Percentiles rank a stretch among this genome's conserved stretches.
These are phyloP conservation scores for Sciurus niger DNA, from an alignment of 2,113 vertebrate species.

Conservation along the genomic window DNA sequence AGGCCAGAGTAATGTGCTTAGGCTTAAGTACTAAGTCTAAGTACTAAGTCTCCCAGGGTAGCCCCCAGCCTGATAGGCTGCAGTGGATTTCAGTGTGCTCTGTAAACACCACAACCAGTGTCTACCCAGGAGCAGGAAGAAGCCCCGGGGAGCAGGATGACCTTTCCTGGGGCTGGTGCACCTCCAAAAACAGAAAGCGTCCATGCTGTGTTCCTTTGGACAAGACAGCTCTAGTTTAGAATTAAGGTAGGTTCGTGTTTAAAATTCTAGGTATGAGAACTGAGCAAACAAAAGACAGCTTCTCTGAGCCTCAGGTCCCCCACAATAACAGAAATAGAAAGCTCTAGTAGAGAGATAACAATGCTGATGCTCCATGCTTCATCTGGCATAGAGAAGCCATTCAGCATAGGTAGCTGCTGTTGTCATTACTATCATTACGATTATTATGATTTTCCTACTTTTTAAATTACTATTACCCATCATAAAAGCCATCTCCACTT, in stretches of 20 bases:
- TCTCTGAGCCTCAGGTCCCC: background rate
- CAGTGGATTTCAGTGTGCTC: background rate
- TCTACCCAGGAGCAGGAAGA: background rate
- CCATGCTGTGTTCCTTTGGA: background rate
- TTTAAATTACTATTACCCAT: background rate
- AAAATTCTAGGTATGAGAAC: background rate
- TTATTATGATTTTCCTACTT: background rate
- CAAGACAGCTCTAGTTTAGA: background rate
- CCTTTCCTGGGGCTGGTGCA: background rate
- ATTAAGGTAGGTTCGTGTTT: background rate
- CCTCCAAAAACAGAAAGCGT: background rate
- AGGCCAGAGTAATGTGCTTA: background rate
- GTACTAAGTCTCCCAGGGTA: background rate
- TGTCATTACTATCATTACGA: background rate
- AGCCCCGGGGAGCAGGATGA: background rate
- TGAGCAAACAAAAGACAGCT: background rate
- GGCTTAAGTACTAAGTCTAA: background rate
- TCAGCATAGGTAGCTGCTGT: background rate
- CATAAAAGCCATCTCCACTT: background rate
- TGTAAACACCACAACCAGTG: background rate
- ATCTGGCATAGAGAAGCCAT: background rate
- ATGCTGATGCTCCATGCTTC: background rate
- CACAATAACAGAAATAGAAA: background rate
- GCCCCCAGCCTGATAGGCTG: background rate
- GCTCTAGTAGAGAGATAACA: background rate